A percentile compares a stretch with the other conserved stretches of the same genome.
phyloP scores from a whole-genome alignment of 2,113 vertebrate species.

The Arizona elegans region DNA sequence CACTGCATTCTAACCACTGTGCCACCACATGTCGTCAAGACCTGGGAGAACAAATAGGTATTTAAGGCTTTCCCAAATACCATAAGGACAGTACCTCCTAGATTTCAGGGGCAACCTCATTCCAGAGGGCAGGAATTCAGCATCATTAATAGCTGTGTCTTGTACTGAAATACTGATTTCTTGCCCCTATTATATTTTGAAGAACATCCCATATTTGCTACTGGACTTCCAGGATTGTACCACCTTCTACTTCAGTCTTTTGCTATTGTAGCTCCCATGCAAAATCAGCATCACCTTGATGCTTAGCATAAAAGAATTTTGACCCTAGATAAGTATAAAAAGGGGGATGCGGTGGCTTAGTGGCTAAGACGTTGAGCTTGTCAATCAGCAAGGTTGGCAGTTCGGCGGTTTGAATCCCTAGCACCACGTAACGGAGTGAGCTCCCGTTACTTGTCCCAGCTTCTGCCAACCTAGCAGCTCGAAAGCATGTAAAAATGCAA shows the following conservation, averaged over 20 bases:
- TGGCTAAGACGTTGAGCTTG: too few relatives aligned
- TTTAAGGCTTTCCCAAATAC: background rate
- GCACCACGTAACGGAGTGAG: too few relatives aligned
- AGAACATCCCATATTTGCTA: background rate
- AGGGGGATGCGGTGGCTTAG: background rate
- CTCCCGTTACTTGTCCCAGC: too few relatives aligned
- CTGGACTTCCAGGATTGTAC: background rate
- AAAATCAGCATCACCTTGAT: background rate
- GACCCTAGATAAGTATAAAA: background rate
- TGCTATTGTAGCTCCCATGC: background rate
- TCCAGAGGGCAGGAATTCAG: background rate
- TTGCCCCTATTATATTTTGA: background rate
- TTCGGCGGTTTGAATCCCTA: too few relatives aligned
- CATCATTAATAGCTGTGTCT: background rate
- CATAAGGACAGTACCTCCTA: background rate
- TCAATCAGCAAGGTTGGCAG: too few relatives aligned
- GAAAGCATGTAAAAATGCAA: too few relatives aligned
- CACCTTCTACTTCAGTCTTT: background rate
- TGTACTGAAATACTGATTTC: background rate
- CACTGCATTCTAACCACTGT: background rate
- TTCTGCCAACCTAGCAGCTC: too few relatives aligned
- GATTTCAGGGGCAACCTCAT: background rate
- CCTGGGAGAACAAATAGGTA: background rate
- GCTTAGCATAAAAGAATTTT: background rate
- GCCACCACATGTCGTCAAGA: background rate